These are phyloP conservation scores for Drosophila prosaltans DNA, from an alignment of 1,140 invertebrate species.

Conservation along the genomic window DNA sequence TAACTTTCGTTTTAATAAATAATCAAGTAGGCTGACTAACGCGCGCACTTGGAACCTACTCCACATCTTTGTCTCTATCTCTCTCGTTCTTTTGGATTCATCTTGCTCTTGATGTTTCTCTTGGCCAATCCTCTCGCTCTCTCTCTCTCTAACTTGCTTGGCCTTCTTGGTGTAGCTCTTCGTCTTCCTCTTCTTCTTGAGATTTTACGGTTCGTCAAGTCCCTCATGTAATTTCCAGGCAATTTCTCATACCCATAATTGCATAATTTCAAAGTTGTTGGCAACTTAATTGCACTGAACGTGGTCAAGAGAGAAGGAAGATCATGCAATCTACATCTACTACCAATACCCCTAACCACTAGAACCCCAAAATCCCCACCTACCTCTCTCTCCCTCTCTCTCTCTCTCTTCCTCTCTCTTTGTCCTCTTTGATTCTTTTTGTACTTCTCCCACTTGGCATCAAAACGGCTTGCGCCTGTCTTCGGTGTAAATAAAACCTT, in stretches of 20 bases:
- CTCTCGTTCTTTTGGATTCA: not conserved
- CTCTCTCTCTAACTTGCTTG: constrained; percentile 10
- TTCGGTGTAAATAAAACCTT: constrained; percentile 81
- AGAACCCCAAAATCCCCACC: not conserved
- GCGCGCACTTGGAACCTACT: constrained; percentile 34
- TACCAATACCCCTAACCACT: not conserved
- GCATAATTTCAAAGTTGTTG: constrained; percentile 83
- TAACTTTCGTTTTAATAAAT: constrained; percentile 82
- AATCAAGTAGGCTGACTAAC: constrained; percentile 71
- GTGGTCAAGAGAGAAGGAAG: constrained; percentile 27
- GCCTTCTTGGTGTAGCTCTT: constrained; percentile 6
- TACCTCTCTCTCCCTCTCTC: not conserved
- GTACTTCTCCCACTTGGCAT: constrained; percentile 11
- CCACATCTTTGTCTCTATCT: constrained; percentile 18
- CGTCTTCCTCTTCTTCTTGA: not conserved
- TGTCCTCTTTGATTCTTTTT: not conserved
- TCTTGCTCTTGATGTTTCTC: constrained; percentile 15
- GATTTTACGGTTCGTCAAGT: constrained; percentile 73
- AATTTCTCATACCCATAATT: constrained; percentile 83
- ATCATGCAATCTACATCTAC: constrained; percentile 41
- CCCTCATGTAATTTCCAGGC: constrained; percentile 78
- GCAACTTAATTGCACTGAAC: constrained; percentile 81
- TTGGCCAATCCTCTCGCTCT: constrained; percentile 4
- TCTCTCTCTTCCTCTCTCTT: not conserved
- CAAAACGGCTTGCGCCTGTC: constrained; percentile 34